Conservation (phyloP, 2,888 invertebrate genomes). For the Anagyrus pseudococci region DNA sequence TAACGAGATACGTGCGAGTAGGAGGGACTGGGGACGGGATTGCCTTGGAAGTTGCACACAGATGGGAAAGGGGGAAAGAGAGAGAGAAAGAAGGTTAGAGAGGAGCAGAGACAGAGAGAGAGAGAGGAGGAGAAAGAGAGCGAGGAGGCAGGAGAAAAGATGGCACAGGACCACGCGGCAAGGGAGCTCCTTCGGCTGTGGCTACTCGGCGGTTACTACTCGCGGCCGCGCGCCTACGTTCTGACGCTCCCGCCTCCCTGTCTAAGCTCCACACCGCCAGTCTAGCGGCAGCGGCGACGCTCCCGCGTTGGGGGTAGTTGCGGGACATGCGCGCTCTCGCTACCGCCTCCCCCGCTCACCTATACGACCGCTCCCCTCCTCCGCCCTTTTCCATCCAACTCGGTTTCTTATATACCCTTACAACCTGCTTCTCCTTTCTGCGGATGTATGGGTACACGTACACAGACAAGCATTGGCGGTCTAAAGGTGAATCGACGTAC, state of each 20-base stretch:
- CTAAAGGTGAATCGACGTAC: too few species aligned
- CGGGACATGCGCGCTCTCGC: conserved; percentile 15
- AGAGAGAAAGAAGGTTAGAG: background rate
- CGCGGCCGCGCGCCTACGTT: background rate
- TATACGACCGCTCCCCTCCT: too few species aligned
- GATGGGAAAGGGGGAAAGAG: background rate
- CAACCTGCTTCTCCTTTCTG: too few species aligned
- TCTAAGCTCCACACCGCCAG: background rate
- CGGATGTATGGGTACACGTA: too few species aligned
- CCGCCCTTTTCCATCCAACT: too few species aligned
- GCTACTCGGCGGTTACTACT: conserved; percentile 36
- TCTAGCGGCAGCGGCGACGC: background rate
- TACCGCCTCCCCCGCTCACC: too few species aligned
- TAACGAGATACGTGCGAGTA: background rate
- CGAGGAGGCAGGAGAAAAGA: background rate
- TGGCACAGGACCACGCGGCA: too few species aligned
- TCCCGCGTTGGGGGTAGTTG: background rate
- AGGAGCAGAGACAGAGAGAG: background rate
- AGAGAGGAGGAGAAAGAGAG: conserved; percentile 3
- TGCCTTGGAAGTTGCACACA: background rate
- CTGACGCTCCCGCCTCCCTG: too few species aligned
- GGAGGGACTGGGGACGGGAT: background rate
- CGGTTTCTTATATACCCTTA: too few species aligned
- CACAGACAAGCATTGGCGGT: too few species aligned
- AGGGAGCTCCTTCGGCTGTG: conserved; percentile 27